These are phyloP conservation scores for Lasioglossum pauxillum DNA, from an alignment of 2,888 invertebrate genomes.

Conservation along the genomic window DNA sequence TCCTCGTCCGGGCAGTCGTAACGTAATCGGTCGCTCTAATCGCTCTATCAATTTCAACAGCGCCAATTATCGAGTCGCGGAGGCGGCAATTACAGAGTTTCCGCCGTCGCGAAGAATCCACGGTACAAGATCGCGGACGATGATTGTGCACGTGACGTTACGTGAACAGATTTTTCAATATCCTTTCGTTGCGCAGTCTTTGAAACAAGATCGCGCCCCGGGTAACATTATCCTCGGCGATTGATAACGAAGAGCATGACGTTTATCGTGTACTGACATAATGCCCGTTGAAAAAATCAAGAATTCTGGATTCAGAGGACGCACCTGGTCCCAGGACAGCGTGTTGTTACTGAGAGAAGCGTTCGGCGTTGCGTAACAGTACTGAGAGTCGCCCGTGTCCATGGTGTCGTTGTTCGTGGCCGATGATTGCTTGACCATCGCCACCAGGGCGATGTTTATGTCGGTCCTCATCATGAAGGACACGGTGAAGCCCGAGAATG, in stretches of 20 bases:
- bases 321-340: constrained; percentile 62
- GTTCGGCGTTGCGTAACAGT: constrained; percentile 77
- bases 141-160: constrained; percentile 31
- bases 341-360: constrained; percentile 60
- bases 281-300: no score
- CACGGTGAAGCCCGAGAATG: constrained; percentile 90
- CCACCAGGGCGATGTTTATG: constrained; percentile 90
- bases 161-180: constrained; percentile 26
- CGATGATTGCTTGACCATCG: constrained; percentile 86
- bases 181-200: neutral
- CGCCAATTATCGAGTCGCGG: neutral
- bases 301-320: neutral
- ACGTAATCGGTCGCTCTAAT: constrained; percentile 10
- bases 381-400: constrained; percentile 71
- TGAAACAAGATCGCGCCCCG: constrained; percentile 13
- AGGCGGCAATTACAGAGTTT: neutral
- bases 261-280: constrained; percentile 3
- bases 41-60: constrained; percentile 11
- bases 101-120: neutral
- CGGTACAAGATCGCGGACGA: neutral
- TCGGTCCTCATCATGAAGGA: constrained; percentile 92
- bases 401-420: constrained; percentile 55
- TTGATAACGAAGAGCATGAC: neutral
- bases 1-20: constrained; percentile 1
- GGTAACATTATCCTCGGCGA: constrained; percentile 24